phyloP scores from a whole-genome alignment of 2,888 invertebrate genomes.

The Phyto melanocephala region DNA sequence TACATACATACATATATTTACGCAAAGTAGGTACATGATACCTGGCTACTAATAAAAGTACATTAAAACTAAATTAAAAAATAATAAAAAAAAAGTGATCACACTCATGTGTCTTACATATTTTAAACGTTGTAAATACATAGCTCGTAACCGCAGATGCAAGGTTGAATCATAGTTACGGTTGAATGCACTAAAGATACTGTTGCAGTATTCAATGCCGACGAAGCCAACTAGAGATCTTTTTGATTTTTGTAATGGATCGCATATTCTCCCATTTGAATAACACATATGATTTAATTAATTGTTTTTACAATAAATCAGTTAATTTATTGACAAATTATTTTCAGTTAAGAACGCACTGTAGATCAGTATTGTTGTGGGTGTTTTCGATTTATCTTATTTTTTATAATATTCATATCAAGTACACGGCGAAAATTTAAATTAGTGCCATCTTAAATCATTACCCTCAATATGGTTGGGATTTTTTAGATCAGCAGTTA shows the following conservation, averaged over 20 bases:
- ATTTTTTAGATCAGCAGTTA: constrained; percentile 80
- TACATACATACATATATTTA: too few relatives aligned
- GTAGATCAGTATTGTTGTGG: constrained; percentile 39
- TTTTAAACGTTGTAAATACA: not conserved
- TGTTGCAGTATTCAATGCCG: constrained; percentile 61
- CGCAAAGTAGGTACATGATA: too few relatives aligned
- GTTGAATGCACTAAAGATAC: constrained; percentile 57
- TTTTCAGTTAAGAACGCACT: constrained; percentile 55
- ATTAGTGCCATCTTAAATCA: not conserved
- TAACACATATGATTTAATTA: constrained; percentile 34
- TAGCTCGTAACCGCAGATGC: constrained; percentile 57
- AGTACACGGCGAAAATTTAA: not conserved
- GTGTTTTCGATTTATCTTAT: not conserved
- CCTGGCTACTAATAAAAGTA: too few relatives aligned
- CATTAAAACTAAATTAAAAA: not conserved
- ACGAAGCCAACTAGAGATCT: constrained; percentile 52
- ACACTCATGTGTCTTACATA: not conserved
- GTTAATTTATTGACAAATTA: constrained; percentile 32
- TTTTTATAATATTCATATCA: not conserved
- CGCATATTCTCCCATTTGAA: constrained; percentile 33
- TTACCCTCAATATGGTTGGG: constrained; percentile 77
- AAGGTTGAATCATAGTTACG: constrained; percentile 63
- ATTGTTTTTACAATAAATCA: constrained; percentile 48
- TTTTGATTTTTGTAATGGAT: constrained; percentile 49
- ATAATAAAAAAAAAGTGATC: not conserved